Percentiles rank a stretch among this genome's conserved stretches.
phyloP scores from a whole-genome alignment of 2,113 vertebrate genomes.

The Zosterops pallidus region DNA sequence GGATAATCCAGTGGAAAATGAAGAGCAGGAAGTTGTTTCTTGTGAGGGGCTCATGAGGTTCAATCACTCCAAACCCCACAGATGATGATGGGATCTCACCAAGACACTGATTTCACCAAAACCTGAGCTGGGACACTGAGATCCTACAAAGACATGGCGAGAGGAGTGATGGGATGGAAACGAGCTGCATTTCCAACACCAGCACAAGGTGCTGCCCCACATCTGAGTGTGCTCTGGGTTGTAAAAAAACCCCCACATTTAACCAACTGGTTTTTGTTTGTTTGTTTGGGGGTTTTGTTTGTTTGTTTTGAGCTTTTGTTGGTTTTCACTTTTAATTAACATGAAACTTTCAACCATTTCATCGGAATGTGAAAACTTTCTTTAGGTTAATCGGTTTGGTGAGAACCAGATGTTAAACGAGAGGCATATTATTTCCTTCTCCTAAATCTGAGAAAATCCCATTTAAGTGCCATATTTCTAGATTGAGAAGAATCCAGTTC shows the following conservation, averaged over 20 bases:
- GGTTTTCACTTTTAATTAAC: no score
- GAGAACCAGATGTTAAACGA: no score
- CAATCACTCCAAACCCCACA: background rate
- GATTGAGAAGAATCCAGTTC: no score
- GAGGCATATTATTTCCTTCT: no score
- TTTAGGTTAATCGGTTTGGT: no score
- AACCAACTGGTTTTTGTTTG: background rate
- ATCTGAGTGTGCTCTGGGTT: no score
- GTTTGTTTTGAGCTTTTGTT: no score
- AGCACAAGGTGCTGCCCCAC: background rate
- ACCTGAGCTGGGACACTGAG: background rate
- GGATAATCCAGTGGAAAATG: background rate
- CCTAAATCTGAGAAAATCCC: no score
- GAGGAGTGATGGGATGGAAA: background rate
- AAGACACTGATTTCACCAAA: background rate
- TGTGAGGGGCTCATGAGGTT: background rate
- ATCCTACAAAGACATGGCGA: background rate
- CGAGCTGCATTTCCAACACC: fast-evolving
- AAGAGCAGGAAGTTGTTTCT: background rate
- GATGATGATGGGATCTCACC: background rate
- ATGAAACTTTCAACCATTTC: no score
- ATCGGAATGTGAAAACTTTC: no score
- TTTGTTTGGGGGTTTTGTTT: no score
- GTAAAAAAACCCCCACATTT: background rate
- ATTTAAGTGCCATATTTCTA: no score